These are phyloP conservation scores for Leucophenga montana DNA, from an alignment of 2,888 invertebrate species.

Conservation along the genomic window DNA sequence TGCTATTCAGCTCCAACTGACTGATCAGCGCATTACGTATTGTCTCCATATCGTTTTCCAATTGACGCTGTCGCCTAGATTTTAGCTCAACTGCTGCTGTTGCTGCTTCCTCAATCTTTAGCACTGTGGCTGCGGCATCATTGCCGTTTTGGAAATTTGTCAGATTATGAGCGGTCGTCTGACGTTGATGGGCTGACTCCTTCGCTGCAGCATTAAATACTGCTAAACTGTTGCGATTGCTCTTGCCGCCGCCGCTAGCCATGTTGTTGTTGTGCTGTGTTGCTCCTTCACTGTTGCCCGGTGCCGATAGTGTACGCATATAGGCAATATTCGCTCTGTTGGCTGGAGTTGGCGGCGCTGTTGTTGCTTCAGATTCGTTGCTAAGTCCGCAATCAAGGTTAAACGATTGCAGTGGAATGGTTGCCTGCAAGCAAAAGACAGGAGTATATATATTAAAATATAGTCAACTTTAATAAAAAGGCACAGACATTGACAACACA, in stretches of 20 bases:
- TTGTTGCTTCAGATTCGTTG: constrained; percentile 45
- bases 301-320: constrained; percentile 70
- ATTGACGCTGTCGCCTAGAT: constrained; percentile 68
- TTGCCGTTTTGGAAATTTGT: constrained; percentile 65
- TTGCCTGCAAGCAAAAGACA: constrained; percentile 63
- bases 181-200: constrained; percentile 16
- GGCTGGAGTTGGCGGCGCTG: constrained; percentile 38
- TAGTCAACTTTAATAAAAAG: constrained; percentile 61
- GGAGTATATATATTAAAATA: constrained; percentile 44
- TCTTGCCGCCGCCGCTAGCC: constrained; percentile 34
- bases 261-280: constrained; percentile 43
- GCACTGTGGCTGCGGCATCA: constrained; percentile 53
- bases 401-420: constrained; percentile 73
- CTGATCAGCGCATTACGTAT: constrained; percentile 56
- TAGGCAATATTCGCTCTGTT: constrained; percentile 63
- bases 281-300: constrained; percentile 50
- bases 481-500: constrained; percentile 3
- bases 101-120: constrained; percentile 69
- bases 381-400: constrained; percentile 71
- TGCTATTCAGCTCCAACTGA: constrained; percentile 44
- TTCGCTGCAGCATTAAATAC: constrained; percentile 47
- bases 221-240: constrained; percentile 53
- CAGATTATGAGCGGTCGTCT: constrained; percentile 57
- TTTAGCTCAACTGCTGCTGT: constrained; percentile 57
- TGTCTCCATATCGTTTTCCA: constrained; percentile 68